Conservation (phyloP, 2,113 vertebrate genomes). For the Chaetodon auriga region DNA sequence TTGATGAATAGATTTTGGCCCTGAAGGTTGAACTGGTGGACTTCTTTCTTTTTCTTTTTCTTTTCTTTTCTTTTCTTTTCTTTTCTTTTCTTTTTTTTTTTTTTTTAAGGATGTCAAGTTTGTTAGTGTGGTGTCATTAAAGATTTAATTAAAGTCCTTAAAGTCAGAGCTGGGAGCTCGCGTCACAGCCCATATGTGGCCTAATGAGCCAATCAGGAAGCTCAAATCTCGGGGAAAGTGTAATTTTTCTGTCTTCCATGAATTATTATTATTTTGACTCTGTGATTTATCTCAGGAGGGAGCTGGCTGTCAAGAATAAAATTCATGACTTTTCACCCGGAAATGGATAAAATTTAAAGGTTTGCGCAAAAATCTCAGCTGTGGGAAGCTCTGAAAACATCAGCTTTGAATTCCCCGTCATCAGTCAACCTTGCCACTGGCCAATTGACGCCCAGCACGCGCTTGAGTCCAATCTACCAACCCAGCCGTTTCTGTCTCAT, state of each 20-base stretch:
- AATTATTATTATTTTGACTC: not conserved
- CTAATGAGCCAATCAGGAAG: not conserved
- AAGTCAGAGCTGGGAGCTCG: not conserved
- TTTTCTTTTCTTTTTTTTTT: not conserved
- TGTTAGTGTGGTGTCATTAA: not conserved
- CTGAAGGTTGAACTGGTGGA: not conserved
- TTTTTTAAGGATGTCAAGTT: not conserved
- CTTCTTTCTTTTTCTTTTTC: not conserved
- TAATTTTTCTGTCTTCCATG: not conserved
- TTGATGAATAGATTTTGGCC: not conserved
- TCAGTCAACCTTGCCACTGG: constrained; percentile 47
- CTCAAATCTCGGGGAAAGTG: too few relatives aligned
- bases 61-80: not conserved
- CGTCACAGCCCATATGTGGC: not conserved
- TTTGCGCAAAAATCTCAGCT: not conserved
- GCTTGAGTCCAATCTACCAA: constrained; percentile 28
- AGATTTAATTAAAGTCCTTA: not conserved
- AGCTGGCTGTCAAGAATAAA: too few relatives aligned
- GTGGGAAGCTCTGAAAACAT: not conserved
- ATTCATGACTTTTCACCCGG: too few relatives aligned
- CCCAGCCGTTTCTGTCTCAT: constrained; percentile 10
- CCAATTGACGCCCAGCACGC: constrained; percentile 30
- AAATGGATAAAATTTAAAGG: not conserved
- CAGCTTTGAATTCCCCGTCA: not conserved
- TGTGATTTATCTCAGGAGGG: not conserved